Evolutionary conservation across 2,888 invertebrate species (phyloP).

Genomic region (Drosophila borborema): DNA sequence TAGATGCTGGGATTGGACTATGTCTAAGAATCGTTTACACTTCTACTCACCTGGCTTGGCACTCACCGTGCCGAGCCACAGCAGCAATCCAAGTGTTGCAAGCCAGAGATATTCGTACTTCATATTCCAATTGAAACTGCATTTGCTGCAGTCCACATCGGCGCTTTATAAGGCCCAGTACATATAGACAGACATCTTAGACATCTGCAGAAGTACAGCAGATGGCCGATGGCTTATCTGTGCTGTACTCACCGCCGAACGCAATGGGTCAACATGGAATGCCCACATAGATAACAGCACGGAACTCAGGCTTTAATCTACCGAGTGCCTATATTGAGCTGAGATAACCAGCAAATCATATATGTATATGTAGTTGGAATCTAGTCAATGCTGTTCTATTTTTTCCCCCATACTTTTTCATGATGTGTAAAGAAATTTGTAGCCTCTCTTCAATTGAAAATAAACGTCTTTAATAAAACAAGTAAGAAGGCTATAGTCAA

Average conservation of each 20-base stretch:
- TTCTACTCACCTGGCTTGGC: slow-evolving; percentile 57
- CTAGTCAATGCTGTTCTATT: too few species aligned
- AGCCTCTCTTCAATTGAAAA: too few species aligned
- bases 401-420: too few species aligned
- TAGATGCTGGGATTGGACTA: too few species aligned
- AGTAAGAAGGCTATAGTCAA: too few species aligned
- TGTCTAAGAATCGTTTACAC: background rate
- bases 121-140: slow-evolving; percentile 40
- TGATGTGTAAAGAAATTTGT: too few species aligned
- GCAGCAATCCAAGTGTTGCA: slow-evolving; percentile 28
- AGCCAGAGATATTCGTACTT: slow-evolving; percentile 38
- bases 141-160: slow-evolving; percentile 4
- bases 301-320: too few species aligned
- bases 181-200: slow-evolving; percentile 21
- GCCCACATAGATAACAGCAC: background rate
- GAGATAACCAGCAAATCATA: too few species aligned
- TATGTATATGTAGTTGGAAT: too few species aligned
- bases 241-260: slow-evolving; percentile 15
- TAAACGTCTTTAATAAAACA: too few species aligned
- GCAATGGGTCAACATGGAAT: slow-evolving; percentile 34
- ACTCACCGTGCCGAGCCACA: slow-evolving; percentile 32
- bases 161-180: slow-evolving; percentile 39
- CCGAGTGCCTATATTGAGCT: too few species aligned
- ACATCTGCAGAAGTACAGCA: slow-evolving; percentile 8
- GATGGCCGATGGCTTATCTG: slow-evolving; percentile 27